Percentiles rank a stretch among this genome's conserved stretches.
Conservation (phyloP, 2,888 invertebrate species). For the Timema podura region DNA sequence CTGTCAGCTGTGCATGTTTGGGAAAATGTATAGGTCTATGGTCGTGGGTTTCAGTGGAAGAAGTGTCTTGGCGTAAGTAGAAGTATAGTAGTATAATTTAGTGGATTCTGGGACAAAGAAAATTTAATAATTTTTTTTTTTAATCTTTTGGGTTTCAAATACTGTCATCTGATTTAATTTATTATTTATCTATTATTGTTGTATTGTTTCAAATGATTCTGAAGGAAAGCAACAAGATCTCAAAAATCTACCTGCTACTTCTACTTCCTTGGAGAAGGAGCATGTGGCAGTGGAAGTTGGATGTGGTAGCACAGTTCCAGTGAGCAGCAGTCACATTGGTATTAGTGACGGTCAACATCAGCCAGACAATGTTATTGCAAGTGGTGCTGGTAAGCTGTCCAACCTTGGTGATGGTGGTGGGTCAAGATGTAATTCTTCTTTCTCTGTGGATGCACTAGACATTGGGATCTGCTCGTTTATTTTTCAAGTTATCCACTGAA, state of each 20-base stretch:
- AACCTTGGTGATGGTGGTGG: not conserved
- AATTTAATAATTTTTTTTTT: no score
- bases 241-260: not conserved
- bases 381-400: not conserved
- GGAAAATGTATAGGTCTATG: no score
- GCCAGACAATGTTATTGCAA: slow-evolving; percentile 6
- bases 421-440: slow-evolving; percentile 6
- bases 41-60: no score
- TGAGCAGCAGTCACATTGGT: not conserved
- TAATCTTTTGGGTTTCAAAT: no score
- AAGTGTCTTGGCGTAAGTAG: no score
- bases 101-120: no score
- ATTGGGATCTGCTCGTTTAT: not conserved
- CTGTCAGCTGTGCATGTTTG: no score
- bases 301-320: not conserved
- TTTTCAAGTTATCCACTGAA: slow-evolving; percentile 5
- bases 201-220: not conserved
- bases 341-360: slow-evolving; percentile 9
- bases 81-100: no score
- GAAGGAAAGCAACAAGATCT: slow-evolving; percentile 1
- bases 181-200: not conserved
- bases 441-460: not conserved
- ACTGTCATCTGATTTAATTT: not conserved
- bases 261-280: not conserved
- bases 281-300: slow-evolving; percentile 6